A percentile compares a stretch with the other conserved stretches of the same genome.
These are phyloP conservation scores for Bombus cullumanus DNA, from an alignment of 1,140 invertebrate species.

Conservation along the genomic window DNA sequence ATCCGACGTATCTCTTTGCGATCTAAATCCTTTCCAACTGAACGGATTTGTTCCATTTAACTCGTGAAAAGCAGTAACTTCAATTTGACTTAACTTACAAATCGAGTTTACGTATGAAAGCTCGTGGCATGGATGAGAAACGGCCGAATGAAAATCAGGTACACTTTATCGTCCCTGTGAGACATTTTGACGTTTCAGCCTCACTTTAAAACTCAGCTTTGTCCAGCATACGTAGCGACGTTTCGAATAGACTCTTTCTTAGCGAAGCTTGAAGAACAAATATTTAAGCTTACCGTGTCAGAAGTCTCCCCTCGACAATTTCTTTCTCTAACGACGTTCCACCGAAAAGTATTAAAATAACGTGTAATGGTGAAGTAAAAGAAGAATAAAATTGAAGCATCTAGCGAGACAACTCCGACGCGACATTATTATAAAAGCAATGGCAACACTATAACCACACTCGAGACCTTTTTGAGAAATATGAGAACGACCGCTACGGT, in stretches of 20 bases:
- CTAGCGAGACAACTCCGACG: background rate
- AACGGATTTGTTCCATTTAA: constrained; percentile 47
- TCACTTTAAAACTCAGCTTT: background rate
- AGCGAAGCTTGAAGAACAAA: background rate
- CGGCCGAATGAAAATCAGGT: constrained; percentile 16
- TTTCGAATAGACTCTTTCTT: background rate
- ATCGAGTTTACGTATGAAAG: constrained; percentile 20
- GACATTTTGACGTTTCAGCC: background rate
- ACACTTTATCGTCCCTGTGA: background rate
- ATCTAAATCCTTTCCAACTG: constrained; percentile 40
- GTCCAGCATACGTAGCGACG: too few relatives aligned
- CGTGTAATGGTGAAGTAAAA: background rate
- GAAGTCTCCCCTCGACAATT: background rate
- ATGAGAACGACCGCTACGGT: background rate
- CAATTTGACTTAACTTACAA: constrained; percentile 38
- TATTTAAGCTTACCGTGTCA: background rate
- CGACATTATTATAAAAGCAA: constrained; percentile 22
- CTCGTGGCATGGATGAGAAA: background rate
- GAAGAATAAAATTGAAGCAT: background rate
- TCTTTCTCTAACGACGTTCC: background rate
- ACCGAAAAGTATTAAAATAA: background rate
- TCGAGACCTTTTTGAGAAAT: constrained; percentile 15
- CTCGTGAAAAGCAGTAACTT: constrained; percentile 35
- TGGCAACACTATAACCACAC: background rate
- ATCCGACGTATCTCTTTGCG: constrained; percentile 32